Base-by-base conservation (phyloP, 2,797 vertebrate species). In the Lutjanus campechanus region DNA sequence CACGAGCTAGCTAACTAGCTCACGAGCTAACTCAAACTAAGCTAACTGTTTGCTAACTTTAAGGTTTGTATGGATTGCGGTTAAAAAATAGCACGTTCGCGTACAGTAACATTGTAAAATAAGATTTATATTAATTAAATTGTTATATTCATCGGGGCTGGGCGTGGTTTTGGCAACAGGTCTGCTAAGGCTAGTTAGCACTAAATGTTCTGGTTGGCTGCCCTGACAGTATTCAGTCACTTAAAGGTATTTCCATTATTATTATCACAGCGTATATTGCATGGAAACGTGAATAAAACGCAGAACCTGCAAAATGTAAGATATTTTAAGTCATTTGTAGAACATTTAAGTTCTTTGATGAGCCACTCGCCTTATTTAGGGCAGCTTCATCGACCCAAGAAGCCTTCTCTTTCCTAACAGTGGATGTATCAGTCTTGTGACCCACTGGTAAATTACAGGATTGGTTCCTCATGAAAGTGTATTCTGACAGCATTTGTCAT, bases 1-100 rank as follows among this genome's bases (percentile, higher is more conserved):
- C 17, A 56, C 61, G 5, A 58, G 88, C 86, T 82, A 83, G 67
- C 85, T 69, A 53, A 61, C 47, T 67, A 68, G 58, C 49, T 7
- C 4, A 1, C 20, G 12, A 79, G 83, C 74, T 81, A 81, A 54
- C 69, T n/a, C 11, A 10, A 36, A 5, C 25, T 8, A 22, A 50
- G 53, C 73, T 22, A 41, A 44, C 58, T 15, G 19, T 41, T 5
- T 11, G 61, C 16, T 50, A 59, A 76, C 22, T 55, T 61, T 1
- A 46, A 11, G 0, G 13, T 16, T 75, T 29, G 49, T 0, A 2
- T 44, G 40, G 8, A 7, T 53, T 22, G 11, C 8, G 15, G 5
- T 6, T 15, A 13, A 47, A 69, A 70, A 11, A 62, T 7, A 6
- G 19, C 44, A 16, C 1, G 12, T 53, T 12, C 8, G 12, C 22